Conservation (phyloP, 2,888 invertebrate species). For the Drosophila nr. perissopoda region DNA sequence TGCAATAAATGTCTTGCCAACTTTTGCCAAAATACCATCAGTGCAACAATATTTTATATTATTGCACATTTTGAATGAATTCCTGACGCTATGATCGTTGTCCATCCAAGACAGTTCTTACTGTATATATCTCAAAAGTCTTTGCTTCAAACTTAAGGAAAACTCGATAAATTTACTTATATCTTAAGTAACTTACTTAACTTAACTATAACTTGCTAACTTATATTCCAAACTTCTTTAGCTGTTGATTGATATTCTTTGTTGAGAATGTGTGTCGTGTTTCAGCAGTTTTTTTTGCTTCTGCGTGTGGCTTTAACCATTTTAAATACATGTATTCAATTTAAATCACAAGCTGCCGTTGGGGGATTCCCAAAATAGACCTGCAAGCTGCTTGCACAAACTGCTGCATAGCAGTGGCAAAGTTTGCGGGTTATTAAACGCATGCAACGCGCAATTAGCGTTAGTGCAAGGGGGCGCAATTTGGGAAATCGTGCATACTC, state of each 20-base stretch:
- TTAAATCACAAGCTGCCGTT: background rate
- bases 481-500: slow-evolving; percentile 49
- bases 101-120: too few relatives aligned
- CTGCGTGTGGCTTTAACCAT: background rate
- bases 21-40: background rate
- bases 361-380: background rate
- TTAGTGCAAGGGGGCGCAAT: slow-evolving; percentile 38
- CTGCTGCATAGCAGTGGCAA: background rate
- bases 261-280: too few relatives aligned
- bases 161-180: too few relatives aligned
- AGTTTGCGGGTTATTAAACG: slow-evolving; percentile 45
- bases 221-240: too few relatives aligned
- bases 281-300: background rate
- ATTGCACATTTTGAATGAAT: background rate
- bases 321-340: background rate
- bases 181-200: too few relatives aligned
- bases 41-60: background rate
- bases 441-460: slow-evolving; percentile 61
- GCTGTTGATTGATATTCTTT: too few relatives aligned
- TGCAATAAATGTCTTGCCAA: background rate
- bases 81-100: background rate
- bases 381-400: background rate
- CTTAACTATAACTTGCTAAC: too few relatives aligned
- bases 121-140: too few relatives aligned
- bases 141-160: too few relatives aligned